Evolutionary conservation across 2,797 vertebrate genomes (phyloP), one percentile per base, ranked within the genome.

Genomic region (Ispidina picta): DNA sequence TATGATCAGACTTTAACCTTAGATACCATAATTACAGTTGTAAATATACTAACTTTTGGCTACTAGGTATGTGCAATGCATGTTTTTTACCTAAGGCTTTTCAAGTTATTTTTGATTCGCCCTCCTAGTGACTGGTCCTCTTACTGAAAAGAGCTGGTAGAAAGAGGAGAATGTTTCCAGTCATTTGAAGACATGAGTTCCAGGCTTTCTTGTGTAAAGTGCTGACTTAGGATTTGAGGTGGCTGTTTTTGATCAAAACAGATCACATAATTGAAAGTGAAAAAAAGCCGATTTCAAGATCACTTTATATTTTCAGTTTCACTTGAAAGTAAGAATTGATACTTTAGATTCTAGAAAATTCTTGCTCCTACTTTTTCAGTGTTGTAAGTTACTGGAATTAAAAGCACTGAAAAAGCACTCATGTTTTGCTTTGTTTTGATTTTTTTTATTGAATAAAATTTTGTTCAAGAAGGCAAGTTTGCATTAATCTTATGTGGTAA

Each of bases 181-280:
- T 51, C 1, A 4, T 35, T 59, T 68, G 10, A 48, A 33, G 58
- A 20, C 3, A 1, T 2, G 1, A 7, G 2, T 62, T 89, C 35
- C 37, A 74, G 25, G 16, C 52, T 83, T 64, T 56, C 3, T 41
- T 73, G 2, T 51, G 13, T 33, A 0, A 70, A 70, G 5, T 0
- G 1, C 10, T 62, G 39, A 31, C 2, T 31, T 63, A 25, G 10
- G 2, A 25, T 74, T 87, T 82, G 31, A 77, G 43, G 8, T 56
- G 22, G 18, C 16, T 44, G 75, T 54, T 44, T 43, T 52, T 64
- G 14, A 64, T 20, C 9, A 65, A 56, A 84, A 12, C 4, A 12
- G 3, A 43, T 86, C 3, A 35, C 6, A 2, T 60, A 48, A 35
- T 16, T 87, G 39, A 78, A 87, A 85, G 12, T n/a, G 0, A 28